Conservation (phyloP, 2,888 invertebrate species). For the Hydrotaea cyrtoneurina region DNA sequence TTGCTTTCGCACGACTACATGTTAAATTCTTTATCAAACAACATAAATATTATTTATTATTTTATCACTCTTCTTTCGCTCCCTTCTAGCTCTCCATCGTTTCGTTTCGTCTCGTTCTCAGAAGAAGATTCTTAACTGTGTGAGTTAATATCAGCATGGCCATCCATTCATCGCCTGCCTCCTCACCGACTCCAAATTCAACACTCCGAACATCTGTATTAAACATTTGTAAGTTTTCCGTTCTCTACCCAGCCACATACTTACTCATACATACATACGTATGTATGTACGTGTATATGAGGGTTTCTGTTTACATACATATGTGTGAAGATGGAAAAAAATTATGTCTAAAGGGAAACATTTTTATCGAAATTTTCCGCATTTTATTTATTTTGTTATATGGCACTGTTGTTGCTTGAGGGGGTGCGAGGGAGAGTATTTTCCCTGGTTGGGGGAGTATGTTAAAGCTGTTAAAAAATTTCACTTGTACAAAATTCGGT, state of each 20-base stretch:
- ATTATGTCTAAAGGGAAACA: conserved; percentile 40
- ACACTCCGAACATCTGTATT: conserved; percentile 56
- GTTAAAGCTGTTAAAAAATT: conserved; percentile 31
- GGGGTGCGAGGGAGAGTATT: not conserved
- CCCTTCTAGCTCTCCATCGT: not conserved
- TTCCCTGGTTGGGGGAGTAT: not conserved
- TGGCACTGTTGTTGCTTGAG: no score
- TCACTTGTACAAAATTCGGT: not conserved
- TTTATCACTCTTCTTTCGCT: conserved; percentile 59
- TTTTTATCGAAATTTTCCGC: conserved; percentile 52
- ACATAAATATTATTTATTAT: conserved; percentile 71
- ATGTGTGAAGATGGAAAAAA: conserved; percentile 23
- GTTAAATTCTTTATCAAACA: conserved; percentile 69
- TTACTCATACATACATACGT: not conserved
- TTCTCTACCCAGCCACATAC: not conserved
- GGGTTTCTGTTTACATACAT: not conserved
- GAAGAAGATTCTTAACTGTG: conserved; percentile 12
- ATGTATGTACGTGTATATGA: not conserved
- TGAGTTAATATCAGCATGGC: not conserved
- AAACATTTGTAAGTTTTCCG: conserved; percentile 34
- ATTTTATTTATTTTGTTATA: conserved; percentile 6
- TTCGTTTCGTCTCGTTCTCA: conserved; percentile 12
- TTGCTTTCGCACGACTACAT: conserved; percentile 30
- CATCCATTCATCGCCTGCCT: not conserved
- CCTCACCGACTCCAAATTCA: not conserved